Evolutionary conservation across 2,113 vertebrate species (phyloP).

Genomic region (Phycodurus eques): DNA sequence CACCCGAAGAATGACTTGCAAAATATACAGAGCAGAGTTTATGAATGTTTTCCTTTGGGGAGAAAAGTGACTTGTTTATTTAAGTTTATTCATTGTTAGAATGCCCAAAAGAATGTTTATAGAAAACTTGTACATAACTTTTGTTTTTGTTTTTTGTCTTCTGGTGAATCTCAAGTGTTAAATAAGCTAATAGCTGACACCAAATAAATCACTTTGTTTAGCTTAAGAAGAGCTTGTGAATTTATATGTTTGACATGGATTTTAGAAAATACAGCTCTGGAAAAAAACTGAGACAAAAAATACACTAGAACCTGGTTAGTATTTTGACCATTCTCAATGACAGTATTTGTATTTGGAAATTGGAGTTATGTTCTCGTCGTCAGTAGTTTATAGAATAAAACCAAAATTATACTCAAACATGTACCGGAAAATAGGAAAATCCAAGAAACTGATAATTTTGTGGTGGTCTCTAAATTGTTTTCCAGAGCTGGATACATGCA

Average conservation of each 20-base stretch:
- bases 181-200: slow-evolving; percentile 61
- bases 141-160: slow-evolving; percentile 40
- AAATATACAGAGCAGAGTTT: slow-evolving; percentile 1
- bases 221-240: not conserved
- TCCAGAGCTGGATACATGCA: too few species aligned
- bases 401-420: too few species aligned
- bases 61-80: slow-evolving; percentile 10
- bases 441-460: not conserved
- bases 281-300: not conserved
- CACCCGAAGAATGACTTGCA: slow-evolving; percentile 19
- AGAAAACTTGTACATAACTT: slow-evolving; percentile 55
- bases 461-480: not conserved
- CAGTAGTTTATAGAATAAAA: not conserved
- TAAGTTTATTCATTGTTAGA: slow-evolving; percentile 8
- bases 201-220: slow-evolving; percentile 70
- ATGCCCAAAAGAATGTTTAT: slow-evolving; percentile 36
- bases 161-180: slow-evolving; percentile 39
- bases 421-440: not conserved
- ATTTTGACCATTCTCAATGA: not conserved
- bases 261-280: not conserved
- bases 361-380: not conserved
- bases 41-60: slow-evolving; percentile 31
- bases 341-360: not conserved
- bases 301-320: not conserved
- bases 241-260: not conserved